Base-by-base conservation (phyloP, 2,888 invertebrate genomes). In the Pomacea canaliculata region DNA sequence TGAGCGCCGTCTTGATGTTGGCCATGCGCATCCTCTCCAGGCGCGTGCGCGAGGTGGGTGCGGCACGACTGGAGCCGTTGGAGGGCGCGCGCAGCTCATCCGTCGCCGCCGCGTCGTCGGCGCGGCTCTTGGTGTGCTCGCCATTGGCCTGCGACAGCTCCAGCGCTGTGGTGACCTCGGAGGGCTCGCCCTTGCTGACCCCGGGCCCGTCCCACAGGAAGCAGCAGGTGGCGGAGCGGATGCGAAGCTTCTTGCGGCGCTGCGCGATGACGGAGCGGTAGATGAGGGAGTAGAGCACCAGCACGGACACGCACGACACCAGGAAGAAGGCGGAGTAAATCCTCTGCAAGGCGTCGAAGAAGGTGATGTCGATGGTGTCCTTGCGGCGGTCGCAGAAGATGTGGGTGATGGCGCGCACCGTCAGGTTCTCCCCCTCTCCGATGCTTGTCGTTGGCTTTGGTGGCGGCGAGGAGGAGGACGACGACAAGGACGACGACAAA, bases 1-100 rank as follows among this genome's bases (percentile, higher is more conserved):
- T 90, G 63, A 87, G 84, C 49, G 91, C 91, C 48, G 90, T 90
- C 76, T 89, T 89, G 59, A 91, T 84, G 82, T 90, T 91, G n/a
- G 87, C 87, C 62, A 85, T 83, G 18, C 87, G 78, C 78, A 82
- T 78, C 27, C 79, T 73, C 63, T 82, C 82, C 37, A 80, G 78
- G 77, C n/a, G 88, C 84, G 78, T 76, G 23, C 79, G 77, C 37
- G 77, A 76, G 18, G 77, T 51, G 8, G 77, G 77, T 60, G 73
- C 69, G 7, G 79, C 79, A n/a, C 76, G 76, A 10, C 73, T 71
- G 48, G 76, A 66, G 4, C 80, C 80, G 67, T 80, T 78, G 67
- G 73, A 71, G 68, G 71, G 72, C n/a, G 66, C 72, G 27, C 27
- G 23, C 46, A 59, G 23, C 48, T 37, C 63, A 27, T 76, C 77